phyloP scores from a whole-genome alignment of 2,113 vertebrate species.

The Corythoichthys haematopterus region DNA sequence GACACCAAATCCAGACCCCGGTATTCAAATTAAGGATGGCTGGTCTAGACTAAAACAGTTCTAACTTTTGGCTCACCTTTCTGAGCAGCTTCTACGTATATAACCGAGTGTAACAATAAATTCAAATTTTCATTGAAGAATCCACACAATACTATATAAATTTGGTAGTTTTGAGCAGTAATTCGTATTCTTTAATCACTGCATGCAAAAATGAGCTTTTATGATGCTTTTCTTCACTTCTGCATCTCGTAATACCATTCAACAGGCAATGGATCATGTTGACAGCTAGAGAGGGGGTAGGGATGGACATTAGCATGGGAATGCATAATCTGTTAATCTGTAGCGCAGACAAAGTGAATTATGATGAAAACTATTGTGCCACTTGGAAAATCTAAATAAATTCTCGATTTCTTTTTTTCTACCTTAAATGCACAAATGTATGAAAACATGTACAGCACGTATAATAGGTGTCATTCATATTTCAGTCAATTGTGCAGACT shows the following conservation, averaged over 20 bases:
- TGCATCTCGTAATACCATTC: not conserved
- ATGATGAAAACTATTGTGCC: slow-evolving; percentile 10
- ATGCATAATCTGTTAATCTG: slow-evolving; percentile 57
- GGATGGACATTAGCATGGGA: not conserved
- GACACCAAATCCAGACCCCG: too few species aligned
- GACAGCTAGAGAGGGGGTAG: not conserved
- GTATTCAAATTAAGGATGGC: not conserved
- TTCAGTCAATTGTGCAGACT: not conserved
- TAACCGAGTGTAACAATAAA: too few species aligned
- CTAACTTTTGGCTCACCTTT: too few species aligned
- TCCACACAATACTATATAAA: too few species aligned
- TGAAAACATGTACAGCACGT: not conserved
- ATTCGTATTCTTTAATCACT: not conserved
- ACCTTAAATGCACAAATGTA: not conserved
- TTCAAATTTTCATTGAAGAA: too few species aligned
- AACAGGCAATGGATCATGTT: not conserved
- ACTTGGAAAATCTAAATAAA: slow-evolving; percentile 8
- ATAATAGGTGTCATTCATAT: not conserved
- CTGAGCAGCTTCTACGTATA: too few species aligned
- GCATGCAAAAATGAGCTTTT: not conserved
- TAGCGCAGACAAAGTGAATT: slow-evolving; percentile 47
- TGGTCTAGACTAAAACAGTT: not conserved
- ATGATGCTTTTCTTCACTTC: not conserved
- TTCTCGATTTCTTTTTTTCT: not conserved
- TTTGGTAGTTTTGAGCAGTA: too few species aligned